These are phyloP conservation scores for Schrankia costaestrigalis DNA, from an alignment of 2,888 invertebrate genomes.

Conservation along the genomic window DNA sequence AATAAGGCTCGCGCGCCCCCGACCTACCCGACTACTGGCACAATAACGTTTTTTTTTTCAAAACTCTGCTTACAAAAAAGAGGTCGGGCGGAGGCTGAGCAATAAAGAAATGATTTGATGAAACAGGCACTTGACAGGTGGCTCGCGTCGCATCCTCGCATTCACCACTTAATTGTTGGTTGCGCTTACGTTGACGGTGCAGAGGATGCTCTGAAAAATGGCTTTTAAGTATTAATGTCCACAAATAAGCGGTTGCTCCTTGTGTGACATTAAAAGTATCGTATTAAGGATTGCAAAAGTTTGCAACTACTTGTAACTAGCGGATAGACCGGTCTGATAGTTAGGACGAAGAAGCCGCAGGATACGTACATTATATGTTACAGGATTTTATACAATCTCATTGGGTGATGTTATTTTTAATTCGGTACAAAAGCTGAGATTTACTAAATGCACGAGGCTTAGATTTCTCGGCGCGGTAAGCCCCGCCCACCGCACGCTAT, in stretches of 20 bases:
- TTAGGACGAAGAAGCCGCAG: constrained; percentile 10
- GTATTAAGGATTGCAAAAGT: constrained; percentile 49
- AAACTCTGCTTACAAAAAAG: constrained; percentile 69
- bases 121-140: constrained; percentile 77
- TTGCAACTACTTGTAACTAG: constrained; percentile 42
- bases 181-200: constrained; percentile 55
- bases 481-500: constrained; percentile 69
- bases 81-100: constrained; percentile 70
- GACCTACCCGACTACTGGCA: constrained; percentile 74
- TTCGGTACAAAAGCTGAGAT: constrained; percentile 27
- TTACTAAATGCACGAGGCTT: constrained; percentile 40
- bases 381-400: constrained; percentile 1
- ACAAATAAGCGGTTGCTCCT: constrained; percentile 68
- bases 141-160: constrained; percentile 66
- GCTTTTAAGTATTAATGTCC: constrained; percentile 70
- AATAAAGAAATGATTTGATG: constrained; percentile 79
- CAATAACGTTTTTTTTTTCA: constrained; percentile 68
- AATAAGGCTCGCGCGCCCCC: constrained; percentile 72
- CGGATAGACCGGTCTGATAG: constrained; percentile 38
- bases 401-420: constrained; percentile 9
- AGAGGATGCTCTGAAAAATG: constrained; percentile 70
- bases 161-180: constrained; percentile 69
- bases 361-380: constrained; percentile 3
- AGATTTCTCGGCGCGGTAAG: constrained; percentile 58
- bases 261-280: constrained; percentile 60